phyloP scores from a whole-genome alignment of 1,140 invertebrate species.

The Drosophila serrata region DNA sequence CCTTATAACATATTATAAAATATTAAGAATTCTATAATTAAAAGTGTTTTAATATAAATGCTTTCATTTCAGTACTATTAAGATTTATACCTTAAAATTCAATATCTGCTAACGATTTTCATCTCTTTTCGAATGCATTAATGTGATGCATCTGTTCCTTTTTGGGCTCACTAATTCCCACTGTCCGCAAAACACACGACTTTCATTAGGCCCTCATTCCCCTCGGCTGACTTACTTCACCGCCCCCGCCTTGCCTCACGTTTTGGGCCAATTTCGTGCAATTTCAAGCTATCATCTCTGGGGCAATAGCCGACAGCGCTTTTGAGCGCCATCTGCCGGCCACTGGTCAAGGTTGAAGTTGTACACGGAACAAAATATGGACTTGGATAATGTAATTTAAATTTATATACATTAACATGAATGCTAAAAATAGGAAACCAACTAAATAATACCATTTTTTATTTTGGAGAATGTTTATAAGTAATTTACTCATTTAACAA shows the following conservation, averaged over 20 bases:
- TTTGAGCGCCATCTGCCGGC: slow-evolving; percentile 62
- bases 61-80: too few relatives aligned
- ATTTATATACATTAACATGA: too few relatives aligned
- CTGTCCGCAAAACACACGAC: slow-evolving; percentile 5
- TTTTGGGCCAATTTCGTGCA: slow-evolving; percentile 24
- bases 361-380: background rate
- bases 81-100: background rate
- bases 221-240: too few relatives aligned
- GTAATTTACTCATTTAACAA: background rate
- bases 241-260: too few relatives aligned
- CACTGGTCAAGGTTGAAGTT: slow-evolving; percentile 4
- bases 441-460: too few relatives aligned
- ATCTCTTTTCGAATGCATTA: background rate
- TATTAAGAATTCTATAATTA: too few relatives aligned
- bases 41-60: too few relatives aligned
- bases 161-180: background rate
- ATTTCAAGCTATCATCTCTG: slow-evolving; percentile 39
- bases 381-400: background rate
- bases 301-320: slow-evolving; percentile 9
- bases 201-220: slow-evolving; percentile 20
- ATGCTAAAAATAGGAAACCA: too few relatives aligned
- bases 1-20: too few relatives aligned
- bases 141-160: background rate
- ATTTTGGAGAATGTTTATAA: too few relatives aligned
- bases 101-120: background rate